Base-by-base conservation (phyloP, 2,113 vertebrate genomes). In the Myocastor coypus region DNA sequence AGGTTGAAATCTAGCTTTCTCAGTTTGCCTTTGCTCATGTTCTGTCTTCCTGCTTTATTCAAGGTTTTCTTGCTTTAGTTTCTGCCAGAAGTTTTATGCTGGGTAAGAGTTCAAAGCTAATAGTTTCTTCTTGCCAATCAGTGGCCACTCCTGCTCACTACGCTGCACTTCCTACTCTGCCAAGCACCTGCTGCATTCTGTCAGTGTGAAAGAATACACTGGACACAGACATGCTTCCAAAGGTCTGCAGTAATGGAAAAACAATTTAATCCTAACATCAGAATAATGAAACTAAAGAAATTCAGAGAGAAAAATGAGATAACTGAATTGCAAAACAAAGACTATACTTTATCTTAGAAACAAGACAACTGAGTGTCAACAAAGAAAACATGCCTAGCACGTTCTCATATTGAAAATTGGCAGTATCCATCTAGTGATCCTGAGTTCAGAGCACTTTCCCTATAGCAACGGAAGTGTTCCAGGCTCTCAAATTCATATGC, bases 251-350 rank as follows among this genome's bases (percentile, higher is more conserved):
- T 42, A 92, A 34, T 28, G 26, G 22, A 87, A 81, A 61, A 85
- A 88, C 26, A 83, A 80, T 46, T 50, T 93, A 93, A 16, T 63
- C 50, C 82, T 96, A 52, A 93, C 63, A 17, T 75, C 57, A 20
- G n/a, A 93, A 59, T 40, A 93, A 84, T 3, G 50, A 40, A 88
- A 55, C 19, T 42, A 59, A 63, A 88, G 5, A 66, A 84, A 90
- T 77, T 91, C 17, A 73, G 30, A 84, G 19, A 11, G 42, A 71
- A 61, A 84, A 90, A 17, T 55, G 2, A 82, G 20, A 68, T 34
- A 61, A 57, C 10, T 78, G 16, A 40, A 63, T 20, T 75, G 11
- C 59, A 64, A 93, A 61, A 57, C 17, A 73, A 28, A 19, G 26
- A 81, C 0, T 28, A 37, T 24, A 63, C 20, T 93, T 93, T 40